phyloP scores from a whole-genome alignment of 2,888 invertebrate genomes.

The Lacanobia oleracea region DNA sequence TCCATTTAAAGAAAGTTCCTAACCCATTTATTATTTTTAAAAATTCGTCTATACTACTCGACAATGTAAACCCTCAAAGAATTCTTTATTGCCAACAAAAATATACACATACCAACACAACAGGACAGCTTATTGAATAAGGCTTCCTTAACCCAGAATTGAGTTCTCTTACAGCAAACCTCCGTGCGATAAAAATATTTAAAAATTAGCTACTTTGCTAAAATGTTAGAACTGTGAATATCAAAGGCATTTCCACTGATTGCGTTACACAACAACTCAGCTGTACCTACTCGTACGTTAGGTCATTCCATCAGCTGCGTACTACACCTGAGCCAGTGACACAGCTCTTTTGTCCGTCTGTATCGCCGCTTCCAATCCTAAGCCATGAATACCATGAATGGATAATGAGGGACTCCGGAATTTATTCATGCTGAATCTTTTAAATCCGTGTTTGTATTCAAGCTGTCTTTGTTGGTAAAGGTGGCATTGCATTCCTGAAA shows the following conservation, averaged over 20 bases:
- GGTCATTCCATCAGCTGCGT: constrained; percentile 11
- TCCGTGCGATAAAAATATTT: too few species aligned
- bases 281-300: background rate
- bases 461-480: background rate
- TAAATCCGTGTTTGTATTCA: background rate
- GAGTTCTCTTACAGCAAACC: too few species aligned
- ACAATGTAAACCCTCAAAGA: background rate
- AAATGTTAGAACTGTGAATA: background rate
- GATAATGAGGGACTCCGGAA: constrained; percentile 36
- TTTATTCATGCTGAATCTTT: constrained; percentile 32
- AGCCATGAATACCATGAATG: constrained; percentile 50
- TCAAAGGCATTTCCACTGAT: background rate
- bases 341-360: constrained; percentile 28
- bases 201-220: too few species aligned
- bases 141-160: too few species aligned
- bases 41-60: too few species aligned
- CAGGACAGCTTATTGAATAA: too few species aligned
- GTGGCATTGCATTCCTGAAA: background rate
- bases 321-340: constrained; percentile 16
- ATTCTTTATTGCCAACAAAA: too few species aligned
- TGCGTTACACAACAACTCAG: background rate
- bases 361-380: constrained; percentile 7
- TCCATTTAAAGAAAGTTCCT: background rate
- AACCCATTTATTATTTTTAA: too few species aligned
- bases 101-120: too few species aligned